Percentiles rank a stretch among this genome's conserved stretches.
phyloP scores from a whole-genome alignment of 2,888 invertebrate species.

The Nesidiocoris tenuis region DNA sequence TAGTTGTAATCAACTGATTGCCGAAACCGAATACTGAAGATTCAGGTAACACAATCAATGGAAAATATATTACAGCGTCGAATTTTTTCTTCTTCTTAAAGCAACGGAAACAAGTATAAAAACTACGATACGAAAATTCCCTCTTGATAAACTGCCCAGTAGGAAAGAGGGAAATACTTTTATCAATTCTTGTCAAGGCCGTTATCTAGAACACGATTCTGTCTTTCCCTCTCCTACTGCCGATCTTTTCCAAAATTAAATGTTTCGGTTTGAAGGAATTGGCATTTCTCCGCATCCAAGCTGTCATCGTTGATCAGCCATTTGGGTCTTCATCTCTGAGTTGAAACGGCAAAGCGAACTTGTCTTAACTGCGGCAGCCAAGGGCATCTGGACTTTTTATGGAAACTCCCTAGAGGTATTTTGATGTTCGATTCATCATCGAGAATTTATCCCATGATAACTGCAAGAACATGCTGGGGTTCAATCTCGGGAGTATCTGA shows the following conservation, averaged over 20 bases:
- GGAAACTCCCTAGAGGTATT: no score
- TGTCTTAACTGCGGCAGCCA: no score
- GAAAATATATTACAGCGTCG: not conserved
- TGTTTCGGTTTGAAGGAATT: not conserved
- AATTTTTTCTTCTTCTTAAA: not conserved
- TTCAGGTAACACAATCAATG: not conserved
- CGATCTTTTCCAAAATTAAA: not conserved
- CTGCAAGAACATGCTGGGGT: no score
- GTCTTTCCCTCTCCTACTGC: not conserved
- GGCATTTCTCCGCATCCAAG: not conserved
- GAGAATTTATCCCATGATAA: no score
- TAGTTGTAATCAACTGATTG: not conserved
- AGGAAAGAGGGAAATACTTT: not conserved
- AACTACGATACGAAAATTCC: not conserved
- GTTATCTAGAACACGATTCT: constrained; percentile 16
- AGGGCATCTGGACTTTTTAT: no score
- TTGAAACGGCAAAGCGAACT: no score
- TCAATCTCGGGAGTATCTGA: no score
- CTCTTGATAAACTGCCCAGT: not conserved
- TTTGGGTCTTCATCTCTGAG: not conserved
- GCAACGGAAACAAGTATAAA: not conserved
- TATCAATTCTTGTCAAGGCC: constrained; percentile 29
- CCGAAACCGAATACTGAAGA: not conserved
- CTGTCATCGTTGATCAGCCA: not conserved
- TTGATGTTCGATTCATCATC: no score